These are phyloP conservation scores for Melanotaenia nigrans DNA, from an alignment of 2,797 vertebrate genomes.

Conservation along the genomic window DNA sequence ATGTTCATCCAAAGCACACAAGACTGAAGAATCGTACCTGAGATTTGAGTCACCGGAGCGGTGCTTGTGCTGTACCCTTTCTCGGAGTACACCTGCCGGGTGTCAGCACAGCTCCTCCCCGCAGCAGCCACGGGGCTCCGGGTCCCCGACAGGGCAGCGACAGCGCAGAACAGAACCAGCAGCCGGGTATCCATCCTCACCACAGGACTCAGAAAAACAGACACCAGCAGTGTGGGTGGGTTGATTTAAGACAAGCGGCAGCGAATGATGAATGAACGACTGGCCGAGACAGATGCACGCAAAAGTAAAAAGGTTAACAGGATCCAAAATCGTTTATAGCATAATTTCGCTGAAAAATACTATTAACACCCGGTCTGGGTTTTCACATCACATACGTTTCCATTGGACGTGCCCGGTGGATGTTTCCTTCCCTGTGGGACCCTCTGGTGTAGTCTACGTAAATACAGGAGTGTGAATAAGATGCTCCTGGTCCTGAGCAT, in stretches of 20 bases:
- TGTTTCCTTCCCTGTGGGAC: constrained; percentile 44
- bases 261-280: constrained; percentile 35
- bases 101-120: constrained; percentile 87
- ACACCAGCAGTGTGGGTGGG: not conserved
- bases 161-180: constrained; percentile 69
- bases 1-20: not conserved
- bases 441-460: constrained; percentile 25
- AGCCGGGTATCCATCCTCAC: constrained; percentile 67
- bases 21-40: constrained; percentile 79
- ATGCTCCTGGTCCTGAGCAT: constrained; percentile 57
- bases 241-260: constrained; percentile 25
- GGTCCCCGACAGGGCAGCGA: constrained; percentile 68
- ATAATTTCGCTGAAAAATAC: constrained; percentile 40
- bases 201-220: constrained; percentile 4
- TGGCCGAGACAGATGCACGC: constrained; percentile 18
- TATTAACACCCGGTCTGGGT: constrained; percentile 18
- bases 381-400: constrained; percentile 44
- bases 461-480: constrained; percentile 48
- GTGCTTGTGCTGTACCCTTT: constrained; percentile 86
- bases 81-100: constrained; percentile 87
- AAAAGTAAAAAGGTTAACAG: constrained; percentile 49
- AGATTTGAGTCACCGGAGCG: constrained; percentile 86
- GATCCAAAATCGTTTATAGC: constrained; percentile 46
- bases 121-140: constrained; percentile 72
- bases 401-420: constrained; percentile 34